Base-by-base conservation (phyloP, 2,113 vertebrate species). In the Vulpes ferrilata region DNA sequence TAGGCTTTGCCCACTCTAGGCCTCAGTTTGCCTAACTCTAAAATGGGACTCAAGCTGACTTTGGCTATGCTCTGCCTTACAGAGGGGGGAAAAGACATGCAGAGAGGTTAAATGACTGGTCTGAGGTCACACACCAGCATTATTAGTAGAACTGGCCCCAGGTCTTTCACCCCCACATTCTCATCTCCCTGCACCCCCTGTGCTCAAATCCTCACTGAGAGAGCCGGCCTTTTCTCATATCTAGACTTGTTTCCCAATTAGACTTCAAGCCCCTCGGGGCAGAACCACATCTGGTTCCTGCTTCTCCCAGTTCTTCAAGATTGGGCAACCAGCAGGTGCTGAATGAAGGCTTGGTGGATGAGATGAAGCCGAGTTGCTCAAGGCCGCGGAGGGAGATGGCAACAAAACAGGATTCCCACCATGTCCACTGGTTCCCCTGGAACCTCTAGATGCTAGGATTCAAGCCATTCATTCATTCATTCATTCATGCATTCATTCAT, bases 201-300 rank as follows among this genome's bases (percentile, higher is more conserved):
- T n/a, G 80, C 71, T 95, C 67, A 89, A 35, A 71, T 82, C 53
- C 90, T 80, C 69, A 95, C 74, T 35, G 35, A 95, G 78, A 79
- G 7, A 88, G 53, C 76, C 95, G 57, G 32, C 69, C 65, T 93
- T 51, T 76, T 81, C 79, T 98, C 83, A 32, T 19, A 78, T 78
- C 82, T 76, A 65, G 69, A 90, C 76, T 90, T 78, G 59, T 81
- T 91, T 95, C 27, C 43, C 87, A 97, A n/a, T 95, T 93, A 97
- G 83, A 23, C 73, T 93, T 64, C 11, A 22, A 67, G 90, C 8
- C 84, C 92, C 74, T 90, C 67, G 5, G 69, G 96, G 89, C 43
- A 96, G 87, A 93, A 35, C 60, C 81, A 69, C 84, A 88, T 55
- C 19, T 97, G 92, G 48, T 76, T 84, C 81, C 76, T 90, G 32